Base-by-base conservation (phyloP, 1,140 invertebrate species). In the Sarcophaga bullata region DNA sequence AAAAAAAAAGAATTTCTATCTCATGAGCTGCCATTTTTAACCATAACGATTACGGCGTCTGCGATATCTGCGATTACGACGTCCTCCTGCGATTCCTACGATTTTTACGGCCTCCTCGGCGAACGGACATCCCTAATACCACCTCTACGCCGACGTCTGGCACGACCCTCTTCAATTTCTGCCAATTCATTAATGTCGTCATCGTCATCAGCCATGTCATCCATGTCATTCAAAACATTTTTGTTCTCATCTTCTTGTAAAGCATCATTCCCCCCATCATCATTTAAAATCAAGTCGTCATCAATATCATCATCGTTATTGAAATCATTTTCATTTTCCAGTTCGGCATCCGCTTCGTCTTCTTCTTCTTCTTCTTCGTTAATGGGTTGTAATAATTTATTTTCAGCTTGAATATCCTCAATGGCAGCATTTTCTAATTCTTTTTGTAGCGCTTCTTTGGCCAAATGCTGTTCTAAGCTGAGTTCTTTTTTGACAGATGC, bases 21-120 rank as follows among this genome's bases (percentile, higher is more conserved):
- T 37, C 1, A 37, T 37, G 25, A 37, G 46, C 37, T 75, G 3
- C 6, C 17, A 25, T 25, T 25, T 75, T 75, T 75, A 75, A 11
- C 80, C 62, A 11, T 15, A 17, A 54, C 78, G 49, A 80, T 37
- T 19, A 58, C 49, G 50, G 13, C 48, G 76, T 50, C 48, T 80
- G 48, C 76, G 76, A 7, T 50, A 47, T 50, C 48, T 80, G 48
- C 76, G 76, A 7, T 50, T 50, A n/a, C 47, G 46, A 9, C 76
- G 37, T 46, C n/a, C 9, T 19, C 19, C 19, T 48, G 48, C 76
- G 76, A 8, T 17, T 50, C 25, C 47, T 80, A 19, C 76, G 48
- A 11, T 48, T 50, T 49, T 48, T 49, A 9, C 76, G 48, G 2
- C 19, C 48, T 17, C 76, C 46, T 5, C 15, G 8, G 50, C 76